A percentile compares a stretch with the other conserved stretches of the same genome.
phyloP scores from a whole-genome alignment of 2,113 vertebrate genomes.

The Elephantulus edwardii region DNA sequence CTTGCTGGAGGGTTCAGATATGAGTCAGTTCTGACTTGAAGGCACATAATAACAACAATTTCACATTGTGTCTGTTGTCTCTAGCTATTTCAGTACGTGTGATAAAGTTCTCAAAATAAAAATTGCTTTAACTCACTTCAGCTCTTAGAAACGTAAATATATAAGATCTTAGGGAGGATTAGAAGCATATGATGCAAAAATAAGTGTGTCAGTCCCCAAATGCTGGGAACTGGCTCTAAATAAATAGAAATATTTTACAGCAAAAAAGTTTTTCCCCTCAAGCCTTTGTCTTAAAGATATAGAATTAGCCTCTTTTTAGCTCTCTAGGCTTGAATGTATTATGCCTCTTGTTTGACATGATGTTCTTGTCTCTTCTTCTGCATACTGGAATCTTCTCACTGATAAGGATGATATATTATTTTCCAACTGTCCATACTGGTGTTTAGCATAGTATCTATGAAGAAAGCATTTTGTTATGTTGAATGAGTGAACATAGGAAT shows the following conservation, averaged over 20 bases:
- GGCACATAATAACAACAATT: too few species aligned
- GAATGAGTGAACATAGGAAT: constrained; percentile 10
- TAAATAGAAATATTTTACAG: not conserved
- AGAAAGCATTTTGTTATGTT: constrained; percentile 18
- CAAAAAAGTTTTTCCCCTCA: not conserved
- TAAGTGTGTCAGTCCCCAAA: not conserved
- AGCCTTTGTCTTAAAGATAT: not conserved
- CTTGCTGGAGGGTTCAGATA: too few species aligned
- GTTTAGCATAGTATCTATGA: not conserved
- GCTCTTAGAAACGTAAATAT: not conserved
- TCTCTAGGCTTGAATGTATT: constrained; percentile 16
- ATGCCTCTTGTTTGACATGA: not conserved
- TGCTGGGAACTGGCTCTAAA: constrained; percentile 10
- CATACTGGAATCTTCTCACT: not conserved
- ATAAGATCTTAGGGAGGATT: not conserved
- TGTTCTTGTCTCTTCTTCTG: not conserved
- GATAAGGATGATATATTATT: not conserved
- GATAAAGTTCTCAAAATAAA: not conserved
- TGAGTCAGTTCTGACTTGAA: too few species aligned
- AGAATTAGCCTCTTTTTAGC: not conserved
- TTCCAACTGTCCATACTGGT: not conserved
- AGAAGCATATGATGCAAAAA: constrained; percentile 3
- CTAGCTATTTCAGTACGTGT: not conserved
- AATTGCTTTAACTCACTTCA: not conserved
- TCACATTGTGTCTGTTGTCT: not conserved